Percentiles rank a stretch among this genome's conserved stretches.
Evolutionary conservation across 2,113 vertebrate species (phyloP).

Genomic region (Pseudopipra pipra): DNA sequence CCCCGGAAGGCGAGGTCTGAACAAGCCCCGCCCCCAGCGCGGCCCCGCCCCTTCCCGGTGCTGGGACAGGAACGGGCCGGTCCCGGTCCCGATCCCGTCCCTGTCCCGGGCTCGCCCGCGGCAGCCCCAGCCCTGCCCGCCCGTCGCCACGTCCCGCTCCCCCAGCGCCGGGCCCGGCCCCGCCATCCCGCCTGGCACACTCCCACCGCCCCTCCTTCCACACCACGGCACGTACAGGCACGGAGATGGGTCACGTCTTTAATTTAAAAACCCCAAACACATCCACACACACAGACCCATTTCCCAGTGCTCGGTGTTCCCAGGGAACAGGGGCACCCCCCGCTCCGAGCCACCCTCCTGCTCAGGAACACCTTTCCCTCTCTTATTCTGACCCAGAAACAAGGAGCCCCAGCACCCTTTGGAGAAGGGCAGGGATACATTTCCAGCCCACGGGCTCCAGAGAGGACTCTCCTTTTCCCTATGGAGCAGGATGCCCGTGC

Average conservation of each 20-base stretch:
- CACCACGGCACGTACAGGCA: not conserved
- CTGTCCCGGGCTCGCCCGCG: not conserved
- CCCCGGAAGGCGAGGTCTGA: not conserved
- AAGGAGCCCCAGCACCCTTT: not conserved
- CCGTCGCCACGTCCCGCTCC: not conserved
- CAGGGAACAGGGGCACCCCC: not conserved
- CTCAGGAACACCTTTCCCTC: not conserved
- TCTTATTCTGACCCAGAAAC: not conserved
- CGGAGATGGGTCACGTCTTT: not conserved
- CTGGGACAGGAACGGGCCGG: rapidly evolving
- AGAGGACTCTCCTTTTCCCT: not conserved
- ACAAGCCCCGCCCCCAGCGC: not conserved
- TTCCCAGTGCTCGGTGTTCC: not conserved
- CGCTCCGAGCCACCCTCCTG: not conserved
- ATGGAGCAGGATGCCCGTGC: not conserved
- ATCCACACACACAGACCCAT: not conserved
- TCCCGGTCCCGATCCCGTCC: not conserved
- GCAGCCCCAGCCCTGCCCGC: not conserved
- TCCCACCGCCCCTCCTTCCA: not conserved
- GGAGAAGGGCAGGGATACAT: not conserved
- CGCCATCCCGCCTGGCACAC: not conserved
- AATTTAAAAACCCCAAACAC: not conserved
- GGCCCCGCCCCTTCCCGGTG: not conserved
- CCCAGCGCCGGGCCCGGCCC: not conserved
- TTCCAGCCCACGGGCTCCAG: not conserved